A percentile compares a stretch with the other conserved stretches of the same genome.
These are phyloP conservation scores for Pelobates fuscus DNA, from an alignment of 2,113 vertebrate genomes.

Conservation along the genomic window DNA sequence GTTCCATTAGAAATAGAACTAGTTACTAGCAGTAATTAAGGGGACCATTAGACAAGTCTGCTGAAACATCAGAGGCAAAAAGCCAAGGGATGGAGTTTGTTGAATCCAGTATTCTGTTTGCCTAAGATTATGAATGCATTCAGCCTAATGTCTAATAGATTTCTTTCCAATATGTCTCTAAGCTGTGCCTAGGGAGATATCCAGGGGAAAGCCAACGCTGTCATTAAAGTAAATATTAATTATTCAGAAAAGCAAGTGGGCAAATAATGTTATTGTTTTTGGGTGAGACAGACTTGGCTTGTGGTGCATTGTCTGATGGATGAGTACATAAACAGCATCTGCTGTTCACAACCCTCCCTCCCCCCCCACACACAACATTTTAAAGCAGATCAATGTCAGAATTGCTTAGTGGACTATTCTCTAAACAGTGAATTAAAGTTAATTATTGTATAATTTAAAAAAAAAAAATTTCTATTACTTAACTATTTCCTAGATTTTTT, in stretches of 20 bases:
- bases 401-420: too few relatives aligned
- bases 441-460: too few relatives aligned
- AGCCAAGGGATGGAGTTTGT: background rate
- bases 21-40: constrained; percentile 29
- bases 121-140: constrained; percentile 7
- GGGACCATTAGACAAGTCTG: constrained; percentile 3
- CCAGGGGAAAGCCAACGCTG: background rate
- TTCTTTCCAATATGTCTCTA: constrained; percentile 9
- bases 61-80: constrained; percentile 1
- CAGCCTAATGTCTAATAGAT: constrained; percentile 13
- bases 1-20: background rate
- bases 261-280: background rate
- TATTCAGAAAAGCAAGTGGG: background rate
- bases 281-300: background rate
- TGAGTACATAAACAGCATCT: background rate
- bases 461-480: too few relatives aligned
- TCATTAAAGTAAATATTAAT: constrained; percentile 12
- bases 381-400: too few relatives aligned
- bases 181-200: constrained; percentile 11
- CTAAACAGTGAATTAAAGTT: too few relatives aligned
- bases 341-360: too few relatives aligned
- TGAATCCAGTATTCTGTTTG: background rate
- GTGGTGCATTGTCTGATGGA: background rate
- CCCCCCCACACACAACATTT: too few relatives aligned
- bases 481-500: too few relatives aligned